A percentile compares a stretch with the other conserved stretches of the same genome.
These are phyloP conservation scores for Lymantria dispar DNA, from an alignment of 2,888 invertebrate species.

Conservation along the genomic window DNA sequence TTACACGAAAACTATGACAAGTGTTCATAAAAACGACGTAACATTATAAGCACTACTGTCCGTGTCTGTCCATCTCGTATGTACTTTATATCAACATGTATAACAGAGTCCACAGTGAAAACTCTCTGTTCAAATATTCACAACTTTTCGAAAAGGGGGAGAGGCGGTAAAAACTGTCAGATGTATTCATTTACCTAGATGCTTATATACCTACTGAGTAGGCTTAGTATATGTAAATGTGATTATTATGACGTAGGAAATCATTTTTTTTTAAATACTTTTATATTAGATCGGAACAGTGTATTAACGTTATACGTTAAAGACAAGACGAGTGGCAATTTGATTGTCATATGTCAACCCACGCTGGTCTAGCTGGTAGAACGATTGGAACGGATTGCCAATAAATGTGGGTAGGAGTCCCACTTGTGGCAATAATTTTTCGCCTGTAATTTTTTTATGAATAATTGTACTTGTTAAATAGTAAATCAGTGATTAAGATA, in stretches of 20 bases:
- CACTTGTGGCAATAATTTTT: no score
- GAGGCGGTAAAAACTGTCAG: constrained; percentile 36
- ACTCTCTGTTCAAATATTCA: constrained; percentile 59
- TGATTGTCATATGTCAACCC: no score
- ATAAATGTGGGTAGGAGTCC: no score
- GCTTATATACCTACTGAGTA: constrained; percentile 3
- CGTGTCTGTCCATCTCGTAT: constrained; percentile 22
- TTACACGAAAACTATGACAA: constrained; percentile 2
- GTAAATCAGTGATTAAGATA: no score
- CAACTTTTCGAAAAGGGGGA: constrained; percentile 46
- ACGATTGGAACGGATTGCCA: no score
- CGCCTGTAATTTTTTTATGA: no score
- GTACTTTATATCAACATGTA: constrained; percentile 2
- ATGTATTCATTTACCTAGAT: not conserved
- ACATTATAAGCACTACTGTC: constrained; percentile 20
- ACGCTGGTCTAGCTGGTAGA: no score
- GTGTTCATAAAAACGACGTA: constrained; percentile 13
- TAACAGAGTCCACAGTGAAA: constrained; percentile 41
- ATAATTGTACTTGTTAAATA: no score
- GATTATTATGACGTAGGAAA: constrained; percentile 16
- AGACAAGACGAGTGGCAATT: no score
- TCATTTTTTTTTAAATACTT: no score
- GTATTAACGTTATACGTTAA: no score
- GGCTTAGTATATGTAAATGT: constrained; percentile 20
- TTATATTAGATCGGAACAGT: no score